These are phyloP conservation scores for Tubulanus polymorphus DNA, from an alignment of 2,888 invertebrate species.

Conservation along the genomic window DNA sequence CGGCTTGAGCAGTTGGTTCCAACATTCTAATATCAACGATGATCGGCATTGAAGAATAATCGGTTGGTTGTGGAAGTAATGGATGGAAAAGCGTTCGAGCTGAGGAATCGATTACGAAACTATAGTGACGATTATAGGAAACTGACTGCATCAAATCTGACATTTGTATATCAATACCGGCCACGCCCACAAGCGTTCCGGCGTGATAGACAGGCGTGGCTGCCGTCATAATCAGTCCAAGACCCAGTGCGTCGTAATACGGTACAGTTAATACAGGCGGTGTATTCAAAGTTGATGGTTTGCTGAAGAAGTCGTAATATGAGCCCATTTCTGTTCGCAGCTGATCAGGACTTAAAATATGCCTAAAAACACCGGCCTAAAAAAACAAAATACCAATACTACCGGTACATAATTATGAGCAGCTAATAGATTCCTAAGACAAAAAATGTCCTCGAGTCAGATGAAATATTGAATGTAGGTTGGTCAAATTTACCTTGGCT, in stretches of 20 bases:
- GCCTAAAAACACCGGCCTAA: background rate
- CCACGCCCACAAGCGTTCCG: background rate
- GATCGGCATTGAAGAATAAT: background rate
- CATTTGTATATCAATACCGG: background rate
- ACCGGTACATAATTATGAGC: too few relatives aligned
- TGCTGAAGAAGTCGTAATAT: conserved; percentile 6
- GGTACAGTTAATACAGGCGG: conserved; percentile 1
- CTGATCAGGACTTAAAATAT: background rate
- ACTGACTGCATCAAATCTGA: background rate
- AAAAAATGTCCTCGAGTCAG: too few relatives aligned
- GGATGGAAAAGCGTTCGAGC: conserved; percentile 4
- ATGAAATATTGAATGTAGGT: too few relatives aligned
- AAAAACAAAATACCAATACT: too few relatives aligned
- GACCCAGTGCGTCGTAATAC: conserved; percentile 1
- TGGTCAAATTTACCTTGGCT: too few relatives aligned
- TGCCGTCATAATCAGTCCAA: conserved; percentile 2
- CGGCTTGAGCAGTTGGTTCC: background rate
- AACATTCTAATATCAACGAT: conserved; percentile 3
- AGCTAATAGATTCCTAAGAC: too few relatives aligned
- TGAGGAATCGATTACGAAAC: conserved; percentile 2
- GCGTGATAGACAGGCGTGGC: background rate
- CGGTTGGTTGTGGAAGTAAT: conserved; percentile 1
- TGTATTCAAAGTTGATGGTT: background rate
- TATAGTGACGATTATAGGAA: background rate
- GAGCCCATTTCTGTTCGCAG: background rate